Conservation (phyloP, 92 coral and sea anemone species). For the Actinernus sp. region DNA sequence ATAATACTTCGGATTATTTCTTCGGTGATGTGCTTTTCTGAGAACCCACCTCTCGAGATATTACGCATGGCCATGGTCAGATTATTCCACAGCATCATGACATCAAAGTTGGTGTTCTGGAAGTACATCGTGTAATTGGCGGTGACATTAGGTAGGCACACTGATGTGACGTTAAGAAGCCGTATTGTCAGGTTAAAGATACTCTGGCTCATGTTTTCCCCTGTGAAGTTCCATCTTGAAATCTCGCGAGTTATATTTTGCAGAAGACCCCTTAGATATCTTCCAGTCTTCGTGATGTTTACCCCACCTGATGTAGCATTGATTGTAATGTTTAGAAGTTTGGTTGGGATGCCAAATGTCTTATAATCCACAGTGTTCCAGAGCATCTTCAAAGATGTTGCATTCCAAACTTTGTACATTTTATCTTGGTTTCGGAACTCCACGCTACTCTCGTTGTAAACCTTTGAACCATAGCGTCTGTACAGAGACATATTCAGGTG, state of each 20-base stretch:
- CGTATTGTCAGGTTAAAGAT: slow-evolving; percentile 42
- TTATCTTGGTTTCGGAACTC: slow-evolving; percentile 39
- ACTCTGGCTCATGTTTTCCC: slow-evolving; percentile 40
- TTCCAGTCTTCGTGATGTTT: slow-evolving; percentile 48
- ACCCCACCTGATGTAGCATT: slow-evolving; percentile 55
- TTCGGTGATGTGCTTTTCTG: slow-evolving; percentile 46
- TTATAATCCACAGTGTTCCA: slow-evolving; percentile 55
- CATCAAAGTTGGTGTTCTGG: slow-evolving; percentile 24
- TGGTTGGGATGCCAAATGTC: slow-evolving; percentile 59
- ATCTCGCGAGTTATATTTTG: slow-evolving; percentile 54
- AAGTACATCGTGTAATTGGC: slow-evolving; percentile 40
- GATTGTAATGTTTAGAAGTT: slow-evolving; percentile 65
- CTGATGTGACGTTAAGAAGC: slow-evolving; percentile 62
- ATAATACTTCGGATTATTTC: slow-evolving; percentile 55
- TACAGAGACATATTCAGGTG: slow-evolving; percentile 55
- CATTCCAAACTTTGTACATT: slow-evolving; percentile 20
- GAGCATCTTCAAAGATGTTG: slow-evolving; percentile 25
- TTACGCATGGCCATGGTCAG: slow-evolving; percentile 19
- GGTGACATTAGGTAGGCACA: slow-evolving; percentile 53
- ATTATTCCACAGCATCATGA: slow-evolving; percentile 35
- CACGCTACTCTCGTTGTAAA: slow-evolving; percentile 48
- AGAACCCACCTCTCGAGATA: slow-evolving; percentile 22
- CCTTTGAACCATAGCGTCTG: slow-evolving; percentile 58
- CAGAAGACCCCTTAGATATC: slow-evolving; percentile 49
- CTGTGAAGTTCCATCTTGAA: slow-evolving; percentile 55